Evolutionary conservation across 2,888 invertebrate genomes (phyloP).

Genomic region (Himalopsyche japonica): DNA sequence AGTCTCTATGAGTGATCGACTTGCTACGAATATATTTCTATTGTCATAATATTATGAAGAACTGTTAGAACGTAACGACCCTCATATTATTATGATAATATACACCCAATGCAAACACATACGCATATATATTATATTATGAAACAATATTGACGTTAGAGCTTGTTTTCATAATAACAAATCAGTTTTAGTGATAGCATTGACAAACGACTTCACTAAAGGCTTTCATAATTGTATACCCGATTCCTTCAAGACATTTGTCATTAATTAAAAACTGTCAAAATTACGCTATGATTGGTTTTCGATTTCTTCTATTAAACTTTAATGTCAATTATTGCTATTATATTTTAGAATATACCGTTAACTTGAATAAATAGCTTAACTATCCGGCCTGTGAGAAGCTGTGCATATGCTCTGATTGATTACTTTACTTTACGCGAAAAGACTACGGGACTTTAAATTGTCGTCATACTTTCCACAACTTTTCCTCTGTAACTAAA

Average conservation of each 20-base stretch:
- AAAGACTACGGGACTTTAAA: too few species aligned
- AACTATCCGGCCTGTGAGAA: too few species aligned
- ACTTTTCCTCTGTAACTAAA: too few species aligned
- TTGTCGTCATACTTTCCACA: too few species aligned
- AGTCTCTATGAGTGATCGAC: not conserved
- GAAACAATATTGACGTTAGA: not conserved
- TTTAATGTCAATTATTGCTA: too few species aligned
- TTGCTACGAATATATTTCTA: not conserved
- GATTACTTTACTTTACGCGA: too few species aligned
- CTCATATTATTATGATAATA: not conserved
- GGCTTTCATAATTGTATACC: not conserved
- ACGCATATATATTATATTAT: not conserved
- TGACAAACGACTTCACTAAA: not conserved
- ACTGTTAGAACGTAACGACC: not conserved
- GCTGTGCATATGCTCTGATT: too few species aligned
- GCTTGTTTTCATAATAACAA: not conserved
- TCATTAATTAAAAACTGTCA: not conserved
- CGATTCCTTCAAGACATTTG: not conserved
- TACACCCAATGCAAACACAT: not conserved
- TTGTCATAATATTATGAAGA: not conserved
- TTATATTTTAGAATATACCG: too few species aligned
- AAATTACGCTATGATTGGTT: not conserved
- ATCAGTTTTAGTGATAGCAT: not conserved
- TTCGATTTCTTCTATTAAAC: not conserved
- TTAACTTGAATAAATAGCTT: too few species aligned